phyloP scores from a whole-genome alignment of 2,888 invertebrate species.

The Micoletzkya japonica region DNA sequence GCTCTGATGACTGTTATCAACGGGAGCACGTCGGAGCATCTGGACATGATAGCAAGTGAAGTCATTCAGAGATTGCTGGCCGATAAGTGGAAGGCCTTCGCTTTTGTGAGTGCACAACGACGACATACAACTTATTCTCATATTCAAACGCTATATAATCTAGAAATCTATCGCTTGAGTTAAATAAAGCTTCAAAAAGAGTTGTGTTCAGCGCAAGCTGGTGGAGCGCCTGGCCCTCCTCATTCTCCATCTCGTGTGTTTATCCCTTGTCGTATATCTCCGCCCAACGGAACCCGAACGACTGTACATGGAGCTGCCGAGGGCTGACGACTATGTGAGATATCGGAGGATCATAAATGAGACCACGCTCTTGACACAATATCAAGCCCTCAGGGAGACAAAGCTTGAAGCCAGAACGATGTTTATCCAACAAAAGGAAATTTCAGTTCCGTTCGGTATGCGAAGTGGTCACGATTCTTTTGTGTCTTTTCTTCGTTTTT shows the following conservation, averaged over 20 bases:
- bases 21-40: conserved; percentile 93
- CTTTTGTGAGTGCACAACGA: conserved; percentile 72
- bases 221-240: conserved; percentile 86
- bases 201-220: conserved; percentile 79
- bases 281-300: conserved; percentile 76
- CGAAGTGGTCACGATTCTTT: conserved; percentile 82
- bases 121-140: not conserved
- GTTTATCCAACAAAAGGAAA: not conserved
- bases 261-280: conserved; percentile 88
- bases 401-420: not conserved
- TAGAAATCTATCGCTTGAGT: too few relatives aligned
- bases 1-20: conserved; percentile 95
- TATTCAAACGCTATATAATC: too few relatives aligned
- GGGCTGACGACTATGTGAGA: conserved; percentile 61
- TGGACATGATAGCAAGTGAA: conserved; percentile 97
- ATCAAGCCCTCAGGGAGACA: too few relatives aligned
- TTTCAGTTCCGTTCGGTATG: conserved; percentile 73
- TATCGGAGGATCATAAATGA: not conserved
- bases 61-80: conserved; percentile 93
- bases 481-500: conserved; percentile 84
- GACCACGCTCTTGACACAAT: not conserved
- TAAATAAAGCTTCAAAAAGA: too few relatives aligned
- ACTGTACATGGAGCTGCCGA: conserved; percentile 64
- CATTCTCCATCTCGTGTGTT: conserved; percentile 81
- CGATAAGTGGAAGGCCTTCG: conserved; percentile 99